Base-by-base conservation (phyloP, 1,140 invertebrate genomes). In the Drosophila teissieri region DNA sequence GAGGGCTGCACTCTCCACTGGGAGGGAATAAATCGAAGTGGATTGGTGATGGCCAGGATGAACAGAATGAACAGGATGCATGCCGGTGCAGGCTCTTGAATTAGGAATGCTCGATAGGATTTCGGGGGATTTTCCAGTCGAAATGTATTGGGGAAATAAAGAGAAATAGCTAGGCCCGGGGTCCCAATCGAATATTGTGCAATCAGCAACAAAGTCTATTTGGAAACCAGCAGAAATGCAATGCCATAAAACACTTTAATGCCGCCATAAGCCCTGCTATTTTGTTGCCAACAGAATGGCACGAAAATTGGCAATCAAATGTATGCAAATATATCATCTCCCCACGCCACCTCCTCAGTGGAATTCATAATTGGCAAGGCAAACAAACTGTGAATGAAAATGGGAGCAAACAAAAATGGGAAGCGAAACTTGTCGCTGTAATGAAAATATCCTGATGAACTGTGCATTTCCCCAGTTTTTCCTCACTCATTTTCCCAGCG, bases 381-480 rank as follows among this genome's bases (percentile, higher is more conserved):
- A 70, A 70, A 70, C 67, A 40, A 27, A 65, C 36, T 39, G 58
- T 24, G n/a, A 34, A 52, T 49, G 61, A 17, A 24, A 49, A 67
- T 34, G 46, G 37, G 45, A 67, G 51, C 61, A 65, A 67, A 44
- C 40, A 61, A 58, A 64, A 68, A 19, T 19, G 42, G 37, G 11
- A 39, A 64, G 49, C 46, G 45, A 36, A 70, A 56, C 19, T 70
- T 70, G 49, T 39, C 64, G 34, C 37, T 58, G 60, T 55, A 55
- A 64, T 15, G 60, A 19, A 45, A 45, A 57, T 49, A 70, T 39
- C 57, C 51, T 57, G 52, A 70, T 69, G 42, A 70, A 70, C 64
- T 68, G 46, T 27, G 27, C 27, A 31, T 36, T 37, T n/a, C 22
- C 12, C 31, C 7, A 8, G 31, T 15, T n/a, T 39, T 12, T 12